A percentile compares a stretch with the other conserved stretches of the same genome.
These are phyloP conservation scores for Ciona savignyi DNA, from an alignment of 23 tunicate genomes.

Conservation along the genomic window DNA sequence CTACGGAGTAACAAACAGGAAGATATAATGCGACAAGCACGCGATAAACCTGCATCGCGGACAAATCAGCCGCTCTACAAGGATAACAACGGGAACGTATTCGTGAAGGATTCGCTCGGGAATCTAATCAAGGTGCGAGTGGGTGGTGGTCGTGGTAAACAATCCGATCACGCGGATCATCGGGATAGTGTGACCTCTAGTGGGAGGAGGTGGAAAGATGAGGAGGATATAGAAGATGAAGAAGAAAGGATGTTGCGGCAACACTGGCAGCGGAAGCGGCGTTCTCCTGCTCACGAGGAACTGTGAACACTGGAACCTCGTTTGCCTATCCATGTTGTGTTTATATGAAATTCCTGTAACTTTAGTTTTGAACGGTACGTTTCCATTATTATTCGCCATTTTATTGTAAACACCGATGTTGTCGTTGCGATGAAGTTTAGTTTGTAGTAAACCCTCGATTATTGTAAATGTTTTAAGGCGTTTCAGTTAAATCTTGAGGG, in stretches of 20 bases:
- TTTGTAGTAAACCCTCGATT: no score
- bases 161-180: neutral
- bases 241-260: neutral
- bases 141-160: conserved; percentile 5
- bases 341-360: neutral
- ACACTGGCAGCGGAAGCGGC: neutral
- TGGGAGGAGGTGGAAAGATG: neutral
- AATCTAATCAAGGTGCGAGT: conserved; percentile 37
- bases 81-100: conserved; percentile 47
- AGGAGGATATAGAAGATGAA: conserved; percentile 12
- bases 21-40: conserved; percentile 10
- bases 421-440: no score
- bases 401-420: no score
- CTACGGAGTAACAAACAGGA: conserved; percentile 19
- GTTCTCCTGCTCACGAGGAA: conserved; percentile 20
- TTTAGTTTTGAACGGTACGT: no score
- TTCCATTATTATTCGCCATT: no score
- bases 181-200: neutral
- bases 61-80: conserved; percentile 20
- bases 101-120: conserved; percentile 56
- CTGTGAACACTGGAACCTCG: neutral
- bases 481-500: no score
- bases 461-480: no score
- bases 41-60: neutral
- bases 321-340: no score